Evolutionary conservation across 2,113 vertebrate species (phyloP).

Genomic region (Grammomys surdaster): DNA sequence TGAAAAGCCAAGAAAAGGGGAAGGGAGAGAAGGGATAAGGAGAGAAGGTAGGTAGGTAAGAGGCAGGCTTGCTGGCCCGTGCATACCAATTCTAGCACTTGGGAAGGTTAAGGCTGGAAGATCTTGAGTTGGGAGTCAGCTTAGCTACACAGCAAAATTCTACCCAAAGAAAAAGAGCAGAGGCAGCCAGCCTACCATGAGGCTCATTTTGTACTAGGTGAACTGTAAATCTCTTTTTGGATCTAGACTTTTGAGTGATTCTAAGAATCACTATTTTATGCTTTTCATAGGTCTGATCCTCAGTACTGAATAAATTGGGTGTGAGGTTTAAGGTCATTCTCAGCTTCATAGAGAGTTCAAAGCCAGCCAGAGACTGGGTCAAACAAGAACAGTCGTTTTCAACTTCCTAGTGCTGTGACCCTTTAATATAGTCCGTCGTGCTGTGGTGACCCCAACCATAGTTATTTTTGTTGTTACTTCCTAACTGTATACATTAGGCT

Average conservation of each 20-base stretch:
- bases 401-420: not conserved
- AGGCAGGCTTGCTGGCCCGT: not conserved
- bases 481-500: not conserved
- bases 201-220: not conserved
- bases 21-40: not conserved
- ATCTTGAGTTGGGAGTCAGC: not conserved
- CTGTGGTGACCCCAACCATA: not conserved
- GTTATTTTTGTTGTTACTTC: not conserved
- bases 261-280: not conserved
- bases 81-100: not conserved
- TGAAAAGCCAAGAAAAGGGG: not conserved
- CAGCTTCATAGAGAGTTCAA: not conserved
- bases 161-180: not conserved
- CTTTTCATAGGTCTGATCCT: not conserved
- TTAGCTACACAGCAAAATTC: not conserved
- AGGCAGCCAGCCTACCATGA: not conserved
- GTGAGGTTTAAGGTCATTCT: not conserved
- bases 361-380: not conserved
- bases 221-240: not conserved
- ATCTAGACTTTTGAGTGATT: not conserved
- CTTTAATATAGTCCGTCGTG: not conserved
- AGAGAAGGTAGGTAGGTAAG: too few species aligned
- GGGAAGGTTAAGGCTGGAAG: not conserved
- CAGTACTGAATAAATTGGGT: not conserved
- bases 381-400: not conserved